Conservation (phyloP, 2,797 vertebrate genomes). For the Gymnopithys bicolor region DNA sequence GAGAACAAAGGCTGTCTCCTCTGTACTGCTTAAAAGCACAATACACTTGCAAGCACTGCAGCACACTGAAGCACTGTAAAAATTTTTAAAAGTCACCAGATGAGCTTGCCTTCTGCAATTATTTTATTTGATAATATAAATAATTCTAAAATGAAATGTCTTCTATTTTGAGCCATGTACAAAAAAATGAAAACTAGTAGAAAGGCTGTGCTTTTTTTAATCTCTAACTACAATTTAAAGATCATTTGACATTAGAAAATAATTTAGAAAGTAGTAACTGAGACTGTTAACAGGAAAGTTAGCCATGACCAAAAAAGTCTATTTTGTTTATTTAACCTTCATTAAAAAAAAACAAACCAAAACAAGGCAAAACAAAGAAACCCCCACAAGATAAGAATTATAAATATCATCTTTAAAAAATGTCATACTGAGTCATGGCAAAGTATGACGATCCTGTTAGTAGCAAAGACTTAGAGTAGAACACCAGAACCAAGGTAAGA, state of each 20-base stretch:
- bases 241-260: background rate
- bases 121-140: background rate
- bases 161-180: background rate
- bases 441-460: background rate
- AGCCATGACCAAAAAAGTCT: background rate
- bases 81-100: background rate
- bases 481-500: background rate
- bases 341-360: background rate
- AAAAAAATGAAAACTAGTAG: background rate
- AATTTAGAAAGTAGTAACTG: background rate
- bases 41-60: background rate
- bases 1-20: background rate
- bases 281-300: background rate
- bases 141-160: background rate
- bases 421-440: background rate
- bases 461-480: background rate
- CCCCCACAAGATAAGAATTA: background rate
- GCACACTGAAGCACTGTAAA: background rate
- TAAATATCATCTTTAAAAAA: background rate
- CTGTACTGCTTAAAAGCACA: background rate
- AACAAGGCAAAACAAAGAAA: too few species aligned
- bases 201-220: background rate
- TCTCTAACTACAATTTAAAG: background rate
- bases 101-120: background rate
- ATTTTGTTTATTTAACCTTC: background rate